phyloP scores from a whole-genome alignment of 2,888 invertebrate species.

The Drosophila lutescens region DNA sequence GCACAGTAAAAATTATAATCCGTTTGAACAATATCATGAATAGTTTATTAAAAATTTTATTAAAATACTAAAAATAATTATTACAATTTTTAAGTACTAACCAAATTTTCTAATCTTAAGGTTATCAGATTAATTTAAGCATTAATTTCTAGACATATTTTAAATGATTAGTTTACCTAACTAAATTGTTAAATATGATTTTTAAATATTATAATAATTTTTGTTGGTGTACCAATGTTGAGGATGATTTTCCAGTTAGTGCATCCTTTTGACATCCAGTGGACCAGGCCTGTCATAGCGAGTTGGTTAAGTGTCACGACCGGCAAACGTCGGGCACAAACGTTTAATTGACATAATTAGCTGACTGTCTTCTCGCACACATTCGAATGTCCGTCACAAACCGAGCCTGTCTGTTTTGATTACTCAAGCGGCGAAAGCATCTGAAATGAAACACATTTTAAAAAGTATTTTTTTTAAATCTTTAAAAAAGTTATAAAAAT shows the following conservation, averaged over 20 bases:
- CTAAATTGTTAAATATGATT: background rate
- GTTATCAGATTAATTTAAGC: too few species aligned
- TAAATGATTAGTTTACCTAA: background rate
- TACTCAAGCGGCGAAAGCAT: constrained; percentile 30
- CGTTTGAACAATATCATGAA: background rate
- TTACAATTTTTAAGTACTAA: background rate
- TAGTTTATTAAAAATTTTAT: background rate
- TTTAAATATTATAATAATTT: background rate
- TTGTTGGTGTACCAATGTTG: constrained; percentile 4
- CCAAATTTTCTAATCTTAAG: too few species aligned
- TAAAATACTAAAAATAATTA: background rate
- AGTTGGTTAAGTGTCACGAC: constrained; percentile 28
- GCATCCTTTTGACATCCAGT: constrained; percentile 47
- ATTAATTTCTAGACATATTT: background rate
- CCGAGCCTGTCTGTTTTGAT: constrained; percentile 17
- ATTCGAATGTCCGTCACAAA: constrained; percentile 7
- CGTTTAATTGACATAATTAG: constrained; percentile 71
- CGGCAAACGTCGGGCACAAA: constrained; percentile 53
- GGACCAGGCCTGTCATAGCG: constrained; percentile 34
- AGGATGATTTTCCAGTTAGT: constrained; percentile 19
- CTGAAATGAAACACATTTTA: background rate
- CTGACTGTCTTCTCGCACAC: constrained; percentile 19
- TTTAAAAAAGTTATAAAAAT: background rate
- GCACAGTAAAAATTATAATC: background rate
- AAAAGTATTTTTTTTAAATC: background rate